These are phyloP conservation scores for Eupithecia exiguata DNA, from an alignment of 2,888 invertebrate genomes.

Conservation along the genomic window DNA sequence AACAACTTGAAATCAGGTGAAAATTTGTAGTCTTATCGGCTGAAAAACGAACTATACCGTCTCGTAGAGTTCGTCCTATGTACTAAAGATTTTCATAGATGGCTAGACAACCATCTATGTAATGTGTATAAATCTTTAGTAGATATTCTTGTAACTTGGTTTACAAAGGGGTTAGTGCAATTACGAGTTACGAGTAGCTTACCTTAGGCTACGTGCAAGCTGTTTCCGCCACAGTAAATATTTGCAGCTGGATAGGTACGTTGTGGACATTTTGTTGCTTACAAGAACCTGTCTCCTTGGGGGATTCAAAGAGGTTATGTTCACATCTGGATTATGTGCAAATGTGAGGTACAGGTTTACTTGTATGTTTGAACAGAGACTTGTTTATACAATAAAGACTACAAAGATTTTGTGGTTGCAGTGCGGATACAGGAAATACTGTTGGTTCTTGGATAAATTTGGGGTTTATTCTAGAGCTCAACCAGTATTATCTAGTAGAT, in stretches of 20 bases:
- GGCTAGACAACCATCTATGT: too few relatives aligned
- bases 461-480: background rate
- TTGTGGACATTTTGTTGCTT: slow-evolving; percentile 34
- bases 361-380: slow-evolving; percentile 13
- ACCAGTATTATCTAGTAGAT: too few relatives aligned
- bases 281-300: slow-evolving; percentile 18
- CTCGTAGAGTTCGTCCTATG: too few relatives aligned
- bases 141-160: slow-evolving; percentile 11
- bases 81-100: too few relatives aligned
- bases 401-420: background rate
- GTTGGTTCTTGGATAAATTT: background rate
- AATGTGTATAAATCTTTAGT: background rate
- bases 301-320: slow-evolving; percentile 31
- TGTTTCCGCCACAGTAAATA: slow-evolving; percentile 38
- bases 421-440: background rate
- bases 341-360: slow-evolving; percentile 7
- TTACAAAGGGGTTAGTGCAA: slow-evolving; percentile 32
- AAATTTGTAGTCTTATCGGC: too few relatives aligned
- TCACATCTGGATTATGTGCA: slow-evolving; percentile 13
- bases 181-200: slow-evolving; percentile 18
- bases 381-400: background rate
- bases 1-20: background rate
- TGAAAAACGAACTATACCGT: too few relatives aligned
- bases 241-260: slow-evolving; percentile 36
- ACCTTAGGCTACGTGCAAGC: slow-evolving; percentile 22